phyloP scores from a whole-genome alignment of 2,113 vertebrate genomes.

The Bothrops jararaca region DNA sequence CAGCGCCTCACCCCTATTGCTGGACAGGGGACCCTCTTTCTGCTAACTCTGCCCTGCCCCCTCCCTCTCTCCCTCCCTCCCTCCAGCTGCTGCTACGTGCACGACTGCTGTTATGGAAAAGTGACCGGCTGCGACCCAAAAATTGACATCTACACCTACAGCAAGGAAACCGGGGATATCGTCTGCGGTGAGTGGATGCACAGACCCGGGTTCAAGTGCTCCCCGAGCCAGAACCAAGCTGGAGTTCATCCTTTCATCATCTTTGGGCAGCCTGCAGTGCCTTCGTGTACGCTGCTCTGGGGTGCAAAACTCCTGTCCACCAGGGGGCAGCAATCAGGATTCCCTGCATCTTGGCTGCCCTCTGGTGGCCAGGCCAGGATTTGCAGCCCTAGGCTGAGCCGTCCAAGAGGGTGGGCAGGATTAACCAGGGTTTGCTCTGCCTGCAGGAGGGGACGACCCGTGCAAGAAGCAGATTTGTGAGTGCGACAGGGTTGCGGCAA shows the following conservation, averaged over 20 bases:
- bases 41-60: fast-evolving
- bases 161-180: not conserved
- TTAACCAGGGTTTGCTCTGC: no score
- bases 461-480: not conserved
- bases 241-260: not conserved
- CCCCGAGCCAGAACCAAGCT: not conserved
- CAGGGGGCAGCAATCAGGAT: not conserved
- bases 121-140: not conserved
- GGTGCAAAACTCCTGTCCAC: not conserved
- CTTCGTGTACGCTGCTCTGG: no score
- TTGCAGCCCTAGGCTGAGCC: not conserved
- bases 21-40: not conserved
- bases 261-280: not conserved
- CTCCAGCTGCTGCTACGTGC: not conserved
- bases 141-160: not conserved
- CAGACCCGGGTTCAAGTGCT: not conserved
- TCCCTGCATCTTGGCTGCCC: not conserved
- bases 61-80: not conserved
- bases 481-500: not conserved
- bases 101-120: slow-evolving; percentile 1
- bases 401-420: not conserved
- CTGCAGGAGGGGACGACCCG: not conserved
- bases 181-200: not conserved
- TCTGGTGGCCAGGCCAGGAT: not conserved
- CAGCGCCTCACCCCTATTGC: no score